Conservation (phyloP, 92 coral and sea anemone genomes). For the Hydrozoanthus gracilis region DNA sequence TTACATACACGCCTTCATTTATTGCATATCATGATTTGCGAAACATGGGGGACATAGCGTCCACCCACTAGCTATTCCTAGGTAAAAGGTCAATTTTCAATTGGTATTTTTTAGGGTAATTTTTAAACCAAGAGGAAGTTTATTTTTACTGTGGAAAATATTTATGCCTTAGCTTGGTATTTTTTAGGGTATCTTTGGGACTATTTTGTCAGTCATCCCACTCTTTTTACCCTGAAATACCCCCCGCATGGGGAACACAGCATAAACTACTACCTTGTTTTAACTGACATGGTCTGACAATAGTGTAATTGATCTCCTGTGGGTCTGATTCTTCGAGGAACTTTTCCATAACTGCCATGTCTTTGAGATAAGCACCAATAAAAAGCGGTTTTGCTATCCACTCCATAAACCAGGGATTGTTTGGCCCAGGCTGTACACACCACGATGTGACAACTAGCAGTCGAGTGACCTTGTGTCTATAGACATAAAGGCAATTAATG, state of each 20-base stretch:
- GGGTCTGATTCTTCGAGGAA: conserved; percentile 71
- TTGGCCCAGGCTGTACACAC: conserved; percentile 90
- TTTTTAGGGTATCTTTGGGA: no score
- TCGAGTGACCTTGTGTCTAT: conserved; percentile 73
- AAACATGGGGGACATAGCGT: no score
- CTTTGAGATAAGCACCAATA: conserved; percentile 74
- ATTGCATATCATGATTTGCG: no score
- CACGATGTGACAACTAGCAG: conserved; percentile 79
- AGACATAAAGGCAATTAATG: background rate
- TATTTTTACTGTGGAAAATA: no score
- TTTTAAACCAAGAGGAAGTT: no score
- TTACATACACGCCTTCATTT: no score
- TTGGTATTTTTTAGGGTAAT: no score
- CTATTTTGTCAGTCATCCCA: no score
- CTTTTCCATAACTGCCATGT: conserved; percentile 85
- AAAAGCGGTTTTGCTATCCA: conserved; percentile 88
- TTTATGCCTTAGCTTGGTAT: no score
- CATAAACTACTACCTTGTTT: conserved; percentile 55
- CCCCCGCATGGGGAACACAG: background rate
- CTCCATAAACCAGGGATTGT: conserved; percentile 78
- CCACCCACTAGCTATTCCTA: no score
- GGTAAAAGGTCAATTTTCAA: no score
- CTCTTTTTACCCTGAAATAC: no score
- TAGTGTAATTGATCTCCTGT: conserved; percentile 72
- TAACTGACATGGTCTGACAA: conserved; percentile 81